Conservation (phyloP, 2,797 vertebrate species). For the Hippoglossus hippoglossus region DNA sequence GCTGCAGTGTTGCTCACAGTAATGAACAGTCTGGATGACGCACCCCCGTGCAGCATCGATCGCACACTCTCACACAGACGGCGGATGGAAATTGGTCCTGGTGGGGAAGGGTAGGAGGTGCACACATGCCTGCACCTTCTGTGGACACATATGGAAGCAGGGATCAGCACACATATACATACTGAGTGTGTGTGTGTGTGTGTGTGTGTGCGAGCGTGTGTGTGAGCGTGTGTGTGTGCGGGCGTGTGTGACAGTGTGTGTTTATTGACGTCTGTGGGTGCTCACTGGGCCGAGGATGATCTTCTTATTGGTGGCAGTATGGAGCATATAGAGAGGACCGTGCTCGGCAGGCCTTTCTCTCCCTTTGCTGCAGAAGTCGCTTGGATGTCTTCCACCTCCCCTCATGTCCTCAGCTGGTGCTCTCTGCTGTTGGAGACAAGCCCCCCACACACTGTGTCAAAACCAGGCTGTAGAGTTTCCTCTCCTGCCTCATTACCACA, state of each 20-base stretch:
- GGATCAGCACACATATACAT: constrained; percentile 67
- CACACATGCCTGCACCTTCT: constrained; percentile 77
- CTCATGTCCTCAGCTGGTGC: constrained; percentile 64
- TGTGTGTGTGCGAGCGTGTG: background rate
- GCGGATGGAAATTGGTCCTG: constrained; percentile 76
- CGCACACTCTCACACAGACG: constrained; percentile 68
- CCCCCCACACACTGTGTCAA: constrained; percentile 43
- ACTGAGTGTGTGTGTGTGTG: constrained; percentile 41
- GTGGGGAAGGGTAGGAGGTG: constrained; percentile 62
- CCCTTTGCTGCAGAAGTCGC: constrained; percentile 37
- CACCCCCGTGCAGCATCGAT: constrained; percentile 68
- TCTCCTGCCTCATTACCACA: constrained; percentile 75
- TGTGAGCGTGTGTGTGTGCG: constrained; percentile 34
- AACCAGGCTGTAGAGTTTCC: constrained; percentile 50
- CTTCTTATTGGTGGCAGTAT: constrained; percentile 77
- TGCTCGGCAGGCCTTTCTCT: constrained; percentile 40
- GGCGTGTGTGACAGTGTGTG: constrained; percentile 26
- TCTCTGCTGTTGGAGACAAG: constrained; percentile 60
- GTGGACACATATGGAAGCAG: constrained; percentile 72
- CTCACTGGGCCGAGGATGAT: constrained; percentile 65
- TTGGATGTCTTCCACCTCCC: constrained; percentile 71
- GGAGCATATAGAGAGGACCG: constrained; percentile 65
- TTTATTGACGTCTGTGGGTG: constrained; percentile 47
- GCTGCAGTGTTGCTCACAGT: constrained; percentile 59
- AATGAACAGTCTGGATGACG: constrained; percentile 76